These are phyloP conservation scores for Marmota flaviventris DNA, from an alignment of 2,113 vertebrate genomes.

Conservation along the genomic window DNA sequence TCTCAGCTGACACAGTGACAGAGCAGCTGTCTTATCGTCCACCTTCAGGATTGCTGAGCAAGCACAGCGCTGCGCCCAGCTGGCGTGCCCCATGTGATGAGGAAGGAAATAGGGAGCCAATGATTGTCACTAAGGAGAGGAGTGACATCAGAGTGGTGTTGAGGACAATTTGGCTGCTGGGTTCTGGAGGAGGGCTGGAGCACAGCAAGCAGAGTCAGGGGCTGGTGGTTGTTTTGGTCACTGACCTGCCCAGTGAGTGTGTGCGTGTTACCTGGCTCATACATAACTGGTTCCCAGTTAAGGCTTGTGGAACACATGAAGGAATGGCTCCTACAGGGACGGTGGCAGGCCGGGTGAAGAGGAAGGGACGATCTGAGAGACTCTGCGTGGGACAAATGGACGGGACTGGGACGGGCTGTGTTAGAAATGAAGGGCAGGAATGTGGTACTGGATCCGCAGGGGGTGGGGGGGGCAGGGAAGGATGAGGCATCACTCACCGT, in stretches of 20 bases:
- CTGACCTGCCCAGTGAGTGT: not conserved
- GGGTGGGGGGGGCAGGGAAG: no score
- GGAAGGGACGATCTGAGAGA: not conserved
- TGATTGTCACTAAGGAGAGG: not conserved
- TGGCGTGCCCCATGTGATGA: not conserved
- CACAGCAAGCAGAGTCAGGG: not conserved
- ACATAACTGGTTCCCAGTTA: not conserved
- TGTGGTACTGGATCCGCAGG: not conserved
- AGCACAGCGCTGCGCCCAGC: not conserved
- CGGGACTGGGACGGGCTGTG: not conserved
- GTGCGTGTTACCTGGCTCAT: not conserved
- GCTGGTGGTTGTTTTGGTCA: no score
- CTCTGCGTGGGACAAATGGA: not conserved
- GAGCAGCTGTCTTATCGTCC: fast-evolving
- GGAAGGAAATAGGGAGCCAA: not conserved
- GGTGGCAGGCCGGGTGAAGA: not conserved
- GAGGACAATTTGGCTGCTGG: not conserved
- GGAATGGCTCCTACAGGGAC: not conserved
- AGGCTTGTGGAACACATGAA: not conserved
- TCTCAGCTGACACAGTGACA: not conserved
- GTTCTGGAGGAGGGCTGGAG: not conserved
- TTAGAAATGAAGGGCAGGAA: not conserved
- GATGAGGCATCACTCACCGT: not conserved
- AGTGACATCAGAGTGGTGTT: not conserved
- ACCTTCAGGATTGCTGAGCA: not conserved